Evolutionary conservation across 2,113 vertebrate species (phyloP).

Genomic region (Salvator merianae): DNA sequence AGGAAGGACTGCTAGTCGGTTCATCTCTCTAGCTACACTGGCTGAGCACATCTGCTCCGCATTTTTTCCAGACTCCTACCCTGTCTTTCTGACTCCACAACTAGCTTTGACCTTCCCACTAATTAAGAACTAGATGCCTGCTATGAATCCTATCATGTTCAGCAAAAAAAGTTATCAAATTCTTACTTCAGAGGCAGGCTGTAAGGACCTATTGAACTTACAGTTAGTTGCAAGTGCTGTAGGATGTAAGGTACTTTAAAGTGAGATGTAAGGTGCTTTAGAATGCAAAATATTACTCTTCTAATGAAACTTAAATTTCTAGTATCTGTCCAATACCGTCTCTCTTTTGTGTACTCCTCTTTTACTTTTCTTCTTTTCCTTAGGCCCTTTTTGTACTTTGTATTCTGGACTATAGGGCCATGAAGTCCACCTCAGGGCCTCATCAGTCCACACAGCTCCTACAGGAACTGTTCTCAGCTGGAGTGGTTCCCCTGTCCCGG

Average conservation of each 20-base stretch:
- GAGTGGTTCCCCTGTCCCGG: too few relatives aligned
- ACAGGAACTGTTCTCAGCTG: too few relatives aligned
- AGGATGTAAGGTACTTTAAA: slow-evolving; percentile 32
- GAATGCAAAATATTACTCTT: background rate
- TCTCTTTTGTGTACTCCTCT: slow-evolving; percentile 5
- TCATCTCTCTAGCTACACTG: background rate
- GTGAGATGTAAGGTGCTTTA: slow-evolving; percentile 12
- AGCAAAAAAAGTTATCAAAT: background rate
- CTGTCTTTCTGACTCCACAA: background rate
- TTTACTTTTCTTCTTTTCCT: slow-evolving; percentile 10
- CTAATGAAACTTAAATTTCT: slow-evolving; percentile 37
- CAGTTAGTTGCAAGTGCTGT: slow-evolving; percentile 4
- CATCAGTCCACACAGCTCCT: too few relatives aligned
- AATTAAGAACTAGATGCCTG: slow-evolving; percentile 19
- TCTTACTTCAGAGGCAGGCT: background rate
- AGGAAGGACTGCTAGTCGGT: background rate
- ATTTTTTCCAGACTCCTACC: background rate
- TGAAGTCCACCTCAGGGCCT: too few relatives aligned
- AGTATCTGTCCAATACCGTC: slow-evolving; percentile 21
- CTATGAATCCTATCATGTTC: background rate
- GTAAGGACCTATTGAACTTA: slow-evolving; percentile 17
- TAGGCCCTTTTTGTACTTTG: slow-evolving; percentile 1
- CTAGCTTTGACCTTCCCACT: background rate
- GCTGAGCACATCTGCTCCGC: too few relatives aligned
- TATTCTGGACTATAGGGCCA: slow-evolving; percentile 33